A percentile compares a stretch with the other conserved stretches of the same genome.
phyloP scores from a whole-genome alignment of 1,140 invertebrate species.

The Scaptomyza pallida region DNA sequence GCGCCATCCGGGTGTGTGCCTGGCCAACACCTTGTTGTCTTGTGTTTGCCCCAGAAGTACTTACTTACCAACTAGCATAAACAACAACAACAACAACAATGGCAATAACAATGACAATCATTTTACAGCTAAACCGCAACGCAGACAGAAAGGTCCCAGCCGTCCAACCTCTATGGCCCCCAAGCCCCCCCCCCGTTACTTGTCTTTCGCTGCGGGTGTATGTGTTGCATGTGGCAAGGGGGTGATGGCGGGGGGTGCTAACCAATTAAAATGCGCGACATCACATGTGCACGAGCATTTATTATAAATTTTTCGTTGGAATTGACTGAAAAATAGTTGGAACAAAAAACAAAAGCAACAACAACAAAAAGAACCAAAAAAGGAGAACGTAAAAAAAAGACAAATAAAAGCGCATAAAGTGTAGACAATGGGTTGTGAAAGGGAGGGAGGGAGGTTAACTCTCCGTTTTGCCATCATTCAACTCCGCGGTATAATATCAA shows the following conservation, averaged over 20 bases:
- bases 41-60: slow-evolving; percentile 36
- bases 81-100: slow-evolving; percentile 23
- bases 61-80: slow-evolving; percentile 60
- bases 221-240: slow-evolving; percentile 2
- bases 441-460: background rate
- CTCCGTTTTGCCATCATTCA: slow-evolving; percentile 18
- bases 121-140: slow-evolving; percentile 67
- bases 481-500: too few species aligned
- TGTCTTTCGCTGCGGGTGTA: background rate
- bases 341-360: slow-evolving; percentile 34
- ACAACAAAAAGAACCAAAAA: slow-evolving; percentile 9
- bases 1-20: too few species aligned
- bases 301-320: slow-evolving; percentile 79
- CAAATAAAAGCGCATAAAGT: slow-evolving; percentile 25
- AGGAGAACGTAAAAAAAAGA: background rate
- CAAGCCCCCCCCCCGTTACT: too few species aligned
- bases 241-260: slow-evolving; percentile 25
- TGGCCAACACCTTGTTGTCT: slow-evolving; percentile 15
- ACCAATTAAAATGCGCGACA: slow-evolving; percentile 80
- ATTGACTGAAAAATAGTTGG: slow-evolving; percentile 79
- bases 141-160: slow-evolving; percentile 37
- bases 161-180: background rate
- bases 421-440: background rate
- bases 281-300: slow-evolving; percentile 78
- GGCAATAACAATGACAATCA: slow-evolving; percentile 57